Evolutionary conservation across 2,797 vertebrate species (phyloP).

Genomic region (Cygnus olor): DNA sequence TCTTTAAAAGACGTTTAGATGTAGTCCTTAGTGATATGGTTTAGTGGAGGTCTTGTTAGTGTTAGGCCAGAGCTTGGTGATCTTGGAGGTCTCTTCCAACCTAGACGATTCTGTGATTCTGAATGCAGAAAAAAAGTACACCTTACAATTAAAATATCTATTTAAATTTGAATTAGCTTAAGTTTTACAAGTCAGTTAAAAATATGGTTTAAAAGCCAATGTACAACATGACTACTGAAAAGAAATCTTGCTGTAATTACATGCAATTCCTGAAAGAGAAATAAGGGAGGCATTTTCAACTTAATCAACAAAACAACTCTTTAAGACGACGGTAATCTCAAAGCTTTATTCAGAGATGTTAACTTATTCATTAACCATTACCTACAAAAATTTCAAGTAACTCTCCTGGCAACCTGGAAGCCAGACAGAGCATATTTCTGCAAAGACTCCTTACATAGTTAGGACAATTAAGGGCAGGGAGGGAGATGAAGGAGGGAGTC

Average conservation of each 20-base stretch:
- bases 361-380: not conserved
- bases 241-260: not conserved
- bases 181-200: not conserved
- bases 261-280: not conserved
- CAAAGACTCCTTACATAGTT: not conserved
- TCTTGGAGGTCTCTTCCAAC: too few species aligned
- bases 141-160: not conserved
- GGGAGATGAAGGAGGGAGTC: rapidly evolving
- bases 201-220: not conserved
- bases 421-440: not conserved
- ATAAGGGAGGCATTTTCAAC: not conserved
- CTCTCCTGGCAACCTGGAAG: not conserved
- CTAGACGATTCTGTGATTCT: too few species aligned
- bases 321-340: not conserved
- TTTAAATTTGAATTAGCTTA: not conserved
- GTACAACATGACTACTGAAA: not conserved
- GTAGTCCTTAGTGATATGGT: too few species aligned
- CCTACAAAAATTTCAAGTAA: not conserved
- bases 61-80: too few species aligned
- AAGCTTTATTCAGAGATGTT: not conserved
- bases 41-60: too few species aligned
- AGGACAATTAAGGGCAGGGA: not conserved
- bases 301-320: not conserved
- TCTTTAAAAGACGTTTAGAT: too few species aligned
- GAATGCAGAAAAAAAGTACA: not conserved